phyloP scores from a whole-genome alignment of 2,888 invertebrate species.

The Oxyteleia sp. region DNA sequence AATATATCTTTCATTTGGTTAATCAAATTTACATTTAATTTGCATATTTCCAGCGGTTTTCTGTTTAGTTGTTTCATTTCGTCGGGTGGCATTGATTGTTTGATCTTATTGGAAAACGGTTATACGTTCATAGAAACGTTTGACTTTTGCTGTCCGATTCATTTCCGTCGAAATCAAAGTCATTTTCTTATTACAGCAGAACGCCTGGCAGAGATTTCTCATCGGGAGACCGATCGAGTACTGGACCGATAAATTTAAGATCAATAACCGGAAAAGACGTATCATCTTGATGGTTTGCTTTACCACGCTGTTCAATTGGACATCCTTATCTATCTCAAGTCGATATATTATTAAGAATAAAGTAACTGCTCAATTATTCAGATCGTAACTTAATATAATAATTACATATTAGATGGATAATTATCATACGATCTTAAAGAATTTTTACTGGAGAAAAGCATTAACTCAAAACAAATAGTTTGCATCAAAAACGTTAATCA shows the following conservation, averaged over 20 bases:
- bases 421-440: too few species aligned
- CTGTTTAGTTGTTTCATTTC: too few species aligned
- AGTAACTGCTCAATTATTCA: slow-evolving; percentile 9
- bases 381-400: slow-evolving; percentile 1
- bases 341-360: neutral
- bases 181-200: slow-evolving; percentile 39
- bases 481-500: too few species aligned
- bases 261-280: slow-evolving; percentile 50
- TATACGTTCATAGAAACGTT: neutral
- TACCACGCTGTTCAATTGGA: slow-evolving; percentile 30
- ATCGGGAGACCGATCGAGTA: slow-evolving; percentile 28
- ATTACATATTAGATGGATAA: neutral
- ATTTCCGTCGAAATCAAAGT: slow-evolving; percentile 33
- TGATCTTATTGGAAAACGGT: slow-evolving; percentile 2
- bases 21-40: slow-evolving; percentile 20
- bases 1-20: slow-evolving; percentile 15
- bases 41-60: too few species aligned
- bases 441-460: too few species aligned
- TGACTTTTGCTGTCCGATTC: slow-evolving; percentile 6
- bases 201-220: slow-evolving; percentile 19
- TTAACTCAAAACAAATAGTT: too few species aligned
- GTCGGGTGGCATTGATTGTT: neutral
- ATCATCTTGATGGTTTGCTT: slow-evolving; percentile 39
- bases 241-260: slow-evolving; percentile 41
- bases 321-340: slow-evolving; percentile 1